phyloP scores from a whole-genome alignment of 2,113 vertebrate genomes.

The Micronycteris hirsuta region DNA sequence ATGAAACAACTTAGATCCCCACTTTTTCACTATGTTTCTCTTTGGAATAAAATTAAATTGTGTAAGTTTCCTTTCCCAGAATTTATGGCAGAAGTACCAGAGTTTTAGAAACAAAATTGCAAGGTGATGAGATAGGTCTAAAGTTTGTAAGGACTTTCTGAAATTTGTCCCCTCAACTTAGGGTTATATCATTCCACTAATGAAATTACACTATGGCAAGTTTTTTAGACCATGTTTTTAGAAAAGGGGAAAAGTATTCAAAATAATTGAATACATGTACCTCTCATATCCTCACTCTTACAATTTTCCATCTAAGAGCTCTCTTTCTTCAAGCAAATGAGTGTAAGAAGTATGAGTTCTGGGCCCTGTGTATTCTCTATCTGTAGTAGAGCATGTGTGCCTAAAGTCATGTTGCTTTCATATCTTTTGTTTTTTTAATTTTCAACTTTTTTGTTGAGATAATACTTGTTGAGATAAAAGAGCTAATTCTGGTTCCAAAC shows the following conservation, averaged over 20 bases:
- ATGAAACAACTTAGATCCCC: background rate
- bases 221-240: background rate
- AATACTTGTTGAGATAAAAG: background rate
- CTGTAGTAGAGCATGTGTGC: background rate
- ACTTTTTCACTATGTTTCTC: background rate
- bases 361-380: background rate
- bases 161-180: background rate
- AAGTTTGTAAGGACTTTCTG: background rate
- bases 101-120: background rate
- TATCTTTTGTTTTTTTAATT: background rate
- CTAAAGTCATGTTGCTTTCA: background rate
- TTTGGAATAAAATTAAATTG: background rate
- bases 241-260: background rate
- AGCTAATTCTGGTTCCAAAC: conserved; percentile 68
- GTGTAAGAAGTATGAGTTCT: background rate
- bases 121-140: background rate
- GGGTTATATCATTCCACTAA: background rate
- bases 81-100: background rate
- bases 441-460: background rate
- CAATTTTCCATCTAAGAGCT: background rate
- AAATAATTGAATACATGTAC: background rate
- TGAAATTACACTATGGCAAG: background rate
- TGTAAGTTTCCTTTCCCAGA: background rate
- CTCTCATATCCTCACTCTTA: background rate
- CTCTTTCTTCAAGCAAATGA: background rate